A percentile compares a stretch with the other conserved stretches of the same genome.
Evolutionary conservation across 2,113 vertebrate genomes (phyloP).

Genomic region (Xyliphius kryptos): DNA sequence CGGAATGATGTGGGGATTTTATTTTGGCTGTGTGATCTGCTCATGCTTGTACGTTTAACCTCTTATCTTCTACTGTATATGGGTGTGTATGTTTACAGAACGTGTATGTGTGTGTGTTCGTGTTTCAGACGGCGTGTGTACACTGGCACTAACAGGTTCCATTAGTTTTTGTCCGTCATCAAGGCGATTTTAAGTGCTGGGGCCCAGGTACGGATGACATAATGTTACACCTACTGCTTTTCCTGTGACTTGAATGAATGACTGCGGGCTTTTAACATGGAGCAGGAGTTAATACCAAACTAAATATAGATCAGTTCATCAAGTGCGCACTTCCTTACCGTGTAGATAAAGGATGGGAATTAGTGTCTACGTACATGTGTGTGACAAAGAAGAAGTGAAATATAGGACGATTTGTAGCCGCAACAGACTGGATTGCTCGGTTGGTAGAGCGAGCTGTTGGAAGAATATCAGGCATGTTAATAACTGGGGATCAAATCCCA

Average conservation of each 20-base stretch:
- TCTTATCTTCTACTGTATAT: not conserved
- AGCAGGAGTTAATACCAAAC: slow-evolving; percentile 46
- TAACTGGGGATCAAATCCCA: no score
- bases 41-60: not conserved
- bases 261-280: slow-evolving; percentile 51
- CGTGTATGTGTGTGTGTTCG: slow-evolving; percentile 15
- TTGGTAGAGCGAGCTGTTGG: no score
- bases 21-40: slow-evolving; percentile 2
- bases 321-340: slow-evolving; percentile 33
- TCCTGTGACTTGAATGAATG: slow-evolving; percentile 54
- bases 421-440: no score
- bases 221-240: slow-evolving; percentile 43
- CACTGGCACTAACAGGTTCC: slow-evolving; percentile 17
- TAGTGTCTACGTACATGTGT: not conserved
- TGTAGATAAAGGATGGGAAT: slow-evolving; percentile 2
- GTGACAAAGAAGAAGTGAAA: no score
- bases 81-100: not conserved
- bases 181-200: slow-evolving; percentile 61
- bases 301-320: slow-evolving; percentile 54
- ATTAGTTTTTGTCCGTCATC: slow-evolving; percentile 60
- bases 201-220: slow-evolving; percentile 52
- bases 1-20: slow-evolving; percentile 3
- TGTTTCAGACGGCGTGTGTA: slow-evolving; percentile 28
- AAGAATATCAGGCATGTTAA: no score
- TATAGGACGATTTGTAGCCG: no score